Conservation (phyloP, 1,140 invertebrate species). For the Tetragnatha versicolor region DNA sequence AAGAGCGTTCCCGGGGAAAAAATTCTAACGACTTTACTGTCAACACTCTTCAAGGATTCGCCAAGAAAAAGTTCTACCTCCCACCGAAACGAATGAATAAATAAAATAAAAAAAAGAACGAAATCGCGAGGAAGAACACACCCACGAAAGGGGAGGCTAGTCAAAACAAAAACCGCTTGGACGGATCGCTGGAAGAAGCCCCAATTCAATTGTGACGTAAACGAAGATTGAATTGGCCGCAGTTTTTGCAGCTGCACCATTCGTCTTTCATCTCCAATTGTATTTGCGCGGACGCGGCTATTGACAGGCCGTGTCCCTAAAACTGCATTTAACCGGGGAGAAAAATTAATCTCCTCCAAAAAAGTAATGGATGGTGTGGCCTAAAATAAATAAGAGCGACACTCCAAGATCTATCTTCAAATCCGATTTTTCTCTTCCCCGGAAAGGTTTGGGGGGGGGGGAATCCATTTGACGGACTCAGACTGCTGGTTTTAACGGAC, state of each 20-base stretch:
- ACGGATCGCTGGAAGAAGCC: neutral
- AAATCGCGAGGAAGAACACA: neutral
- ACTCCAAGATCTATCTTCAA: neutral
- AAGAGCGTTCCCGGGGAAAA: no score
- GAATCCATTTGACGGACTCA: no score
- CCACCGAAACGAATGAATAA: neutral
- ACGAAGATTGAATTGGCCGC: constrained; percentile 26
- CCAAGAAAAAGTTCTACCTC: neutral
- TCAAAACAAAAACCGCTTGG: neutral
- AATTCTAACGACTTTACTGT: no score
- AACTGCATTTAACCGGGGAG: constrained; percentile 13
- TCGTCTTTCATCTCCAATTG: constrained; percentile 19
- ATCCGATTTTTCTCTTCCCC: neutral
- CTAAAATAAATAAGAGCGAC: constrained; percentile 14
- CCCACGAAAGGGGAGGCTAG: neutral
- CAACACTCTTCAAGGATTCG: no score
- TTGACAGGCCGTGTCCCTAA: neutral
- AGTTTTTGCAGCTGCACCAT: neutral
- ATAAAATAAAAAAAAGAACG: neutral
- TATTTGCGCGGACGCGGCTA: neutral
- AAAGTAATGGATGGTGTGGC: neutral
- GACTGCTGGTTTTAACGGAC: no score
- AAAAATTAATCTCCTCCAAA: no score
- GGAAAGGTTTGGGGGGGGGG: no score
- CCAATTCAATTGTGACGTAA: constrained; percentile 2